Percentiles rank a stretch among this genome's conserved stretches.
Evolutionary conservation across 2,888 invertebrate species (phyloP).

Genomic region (Boloria selene): DNA sequence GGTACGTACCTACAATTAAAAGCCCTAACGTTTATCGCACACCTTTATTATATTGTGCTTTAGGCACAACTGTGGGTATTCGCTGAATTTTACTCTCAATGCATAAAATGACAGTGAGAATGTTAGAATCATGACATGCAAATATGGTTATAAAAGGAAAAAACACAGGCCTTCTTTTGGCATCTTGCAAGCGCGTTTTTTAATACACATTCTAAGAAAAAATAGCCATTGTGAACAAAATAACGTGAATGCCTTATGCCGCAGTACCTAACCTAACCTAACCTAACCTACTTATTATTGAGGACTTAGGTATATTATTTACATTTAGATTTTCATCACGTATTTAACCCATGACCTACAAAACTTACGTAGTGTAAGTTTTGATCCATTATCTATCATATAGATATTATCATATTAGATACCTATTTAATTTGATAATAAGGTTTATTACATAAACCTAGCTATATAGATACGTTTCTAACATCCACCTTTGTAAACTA

Average conservation of each 20-base stretch:
- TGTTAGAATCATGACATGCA: constrained; percentile 2
- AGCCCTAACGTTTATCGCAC: not conserved
- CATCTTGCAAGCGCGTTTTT: not conserved
- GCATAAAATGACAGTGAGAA: not conserved
- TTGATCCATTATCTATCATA: not conserved
- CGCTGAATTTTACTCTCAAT: too few relatives aligned
- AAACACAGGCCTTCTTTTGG: constrained; percentile 8
- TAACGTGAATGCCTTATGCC: constrained; percentile 1
- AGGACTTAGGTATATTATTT: not conserved
- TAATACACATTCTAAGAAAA: constrained; percentile 16
- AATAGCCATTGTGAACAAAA: constrained; percentile 16
- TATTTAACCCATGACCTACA: constrained; percentile 9
- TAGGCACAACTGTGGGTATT: too few relatives aligned
- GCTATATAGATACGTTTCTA: too few relatives aligned
- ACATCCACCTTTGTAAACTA: too few relatives aligned
- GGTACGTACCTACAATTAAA: constrained; percentile 5
- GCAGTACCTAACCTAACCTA: constrained; percentile 5
- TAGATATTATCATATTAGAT: too few relatives aligned
- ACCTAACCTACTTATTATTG: constrained; percentile 8
- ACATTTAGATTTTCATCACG: constrained; percentile 5
- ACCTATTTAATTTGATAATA: not conserved
- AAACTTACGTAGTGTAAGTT: not conserved
- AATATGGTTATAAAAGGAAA: constrained; percentile 6
- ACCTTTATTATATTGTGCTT: constrained; percentile 5
- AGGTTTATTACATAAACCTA: not conserved